phyloP scores from a whole-genome alignment of 2,113 vertebrate species.

The Misgurnus anguillicaudatus region DNA sequence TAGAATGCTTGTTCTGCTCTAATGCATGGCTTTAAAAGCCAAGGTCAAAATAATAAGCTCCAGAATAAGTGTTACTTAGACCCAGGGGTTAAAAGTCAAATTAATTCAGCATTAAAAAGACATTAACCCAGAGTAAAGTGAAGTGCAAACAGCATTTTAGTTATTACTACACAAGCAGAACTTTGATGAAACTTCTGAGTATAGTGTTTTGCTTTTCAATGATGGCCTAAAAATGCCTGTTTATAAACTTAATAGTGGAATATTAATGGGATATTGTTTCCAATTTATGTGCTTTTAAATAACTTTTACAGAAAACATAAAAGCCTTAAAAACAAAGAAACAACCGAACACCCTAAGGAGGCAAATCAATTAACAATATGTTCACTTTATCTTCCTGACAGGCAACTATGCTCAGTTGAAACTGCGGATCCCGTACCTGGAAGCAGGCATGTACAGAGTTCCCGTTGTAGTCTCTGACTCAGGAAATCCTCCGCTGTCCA shows the following conservation, averaged over 20 bases:
- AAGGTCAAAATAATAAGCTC: no score
- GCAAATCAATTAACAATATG: not conserved
- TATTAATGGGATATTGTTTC: no score
- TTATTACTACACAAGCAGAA: no score
- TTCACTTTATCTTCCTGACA: constrained; percentile 52
- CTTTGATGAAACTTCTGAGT: no score
- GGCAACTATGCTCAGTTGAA: constrained; percentile 93
- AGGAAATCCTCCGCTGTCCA: constrained; percentile 92
- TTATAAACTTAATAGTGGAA: no score
- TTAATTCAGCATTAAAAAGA: not conserved
- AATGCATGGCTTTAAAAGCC: not conserved
- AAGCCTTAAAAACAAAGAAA: no score
- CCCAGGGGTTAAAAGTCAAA: not conserved
- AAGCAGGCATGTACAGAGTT: constrained; percentile 86
- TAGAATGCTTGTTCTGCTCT: not conserved
- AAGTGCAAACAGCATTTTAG: no score
- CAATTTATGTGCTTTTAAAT: no score
- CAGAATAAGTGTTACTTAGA: not conserved
- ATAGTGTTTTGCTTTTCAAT: no score
- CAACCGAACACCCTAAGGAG: no score
- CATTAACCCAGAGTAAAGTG: not conserved
- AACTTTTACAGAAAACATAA: no score
- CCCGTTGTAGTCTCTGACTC: constrained; percentile 93
- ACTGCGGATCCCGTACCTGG: constrained; percentile 86
- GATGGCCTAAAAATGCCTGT: no score